Evolutionary conservation across 1,140 invertebrate genomes (phyloP).

Genomic region (Danaus plexippus): DNA sequence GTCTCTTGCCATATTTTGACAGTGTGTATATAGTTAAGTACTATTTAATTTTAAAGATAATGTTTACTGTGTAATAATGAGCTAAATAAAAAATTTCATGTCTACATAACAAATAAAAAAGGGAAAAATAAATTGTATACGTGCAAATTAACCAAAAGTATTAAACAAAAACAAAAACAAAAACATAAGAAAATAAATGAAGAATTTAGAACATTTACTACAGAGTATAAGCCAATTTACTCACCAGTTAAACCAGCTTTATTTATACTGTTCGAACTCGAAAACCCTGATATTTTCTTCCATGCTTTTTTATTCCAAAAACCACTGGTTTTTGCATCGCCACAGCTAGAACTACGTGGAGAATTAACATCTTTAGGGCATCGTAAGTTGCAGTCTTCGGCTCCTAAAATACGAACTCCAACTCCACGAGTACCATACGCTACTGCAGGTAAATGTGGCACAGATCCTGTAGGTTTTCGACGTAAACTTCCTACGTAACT

Average conservation of each 20-base stretch:
- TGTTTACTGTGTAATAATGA: conserved; percentile 24
- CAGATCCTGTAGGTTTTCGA: conserved; percentile 69
- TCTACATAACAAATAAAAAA: conserved; percentile 6
- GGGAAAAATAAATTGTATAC: conserved; percentile 1
- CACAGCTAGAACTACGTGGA: conserved; percentile 63
- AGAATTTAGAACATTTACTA: conserved; percentile 1
- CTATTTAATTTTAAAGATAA: no score
- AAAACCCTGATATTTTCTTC: conserved; percentile 82
- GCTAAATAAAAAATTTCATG: conserved; percentile 34
- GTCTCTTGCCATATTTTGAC: no score
- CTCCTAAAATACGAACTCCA: conserved; percentile 55
- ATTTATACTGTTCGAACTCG: conserved; percentile 77
- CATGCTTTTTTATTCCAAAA: conserved; percentile 82
- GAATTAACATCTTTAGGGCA: conserved; percentile 48
- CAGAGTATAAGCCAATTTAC: conserved; percentile 26
- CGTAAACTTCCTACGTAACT: conserved; percentile 80
- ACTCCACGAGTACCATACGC: conserved; percentile 65
- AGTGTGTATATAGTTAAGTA: no score
- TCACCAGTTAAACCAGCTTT: conserved; percentile 75
- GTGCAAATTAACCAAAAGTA: conserved; percentile 8
- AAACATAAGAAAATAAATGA: conserved; percentile 6
- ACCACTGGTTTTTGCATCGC: conserved; percentile 69
- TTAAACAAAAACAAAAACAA: conserved; percentile 7
- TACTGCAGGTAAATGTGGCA: conserved; percentile 68
- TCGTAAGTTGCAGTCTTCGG: conserved; percentile 52